Conservation (phyloP, 2,113 vertebrate genomes). For the Cnemophilus loriae region DNA sequence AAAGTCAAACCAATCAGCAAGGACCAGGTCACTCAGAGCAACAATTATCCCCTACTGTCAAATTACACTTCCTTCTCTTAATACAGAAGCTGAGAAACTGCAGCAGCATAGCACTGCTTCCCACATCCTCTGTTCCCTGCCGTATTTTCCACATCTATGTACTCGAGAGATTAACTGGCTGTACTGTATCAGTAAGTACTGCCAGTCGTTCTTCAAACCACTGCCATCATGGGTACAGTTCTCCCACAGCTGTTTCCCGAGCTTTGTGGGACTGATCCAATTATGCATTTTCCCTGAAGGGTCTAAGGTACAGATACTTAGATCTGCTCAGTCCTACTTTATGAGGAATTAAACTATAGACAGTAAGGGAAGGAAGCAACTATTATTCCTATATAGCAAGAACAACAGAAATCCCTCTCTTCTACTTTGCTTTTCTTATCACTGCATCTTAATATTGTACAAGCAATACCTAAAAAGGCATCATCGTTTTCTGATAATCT, state of each 20-base stretch:
- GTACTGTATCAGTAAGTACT: background rate
- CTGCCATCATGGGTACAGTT: background rate
- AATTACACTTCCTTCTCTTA: background rate
- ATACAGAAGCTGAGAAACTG: background rate
- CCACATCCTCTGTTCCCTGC: background rate
- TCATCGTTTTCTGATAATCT: background rate
- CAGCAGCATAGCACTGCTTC: background rate
- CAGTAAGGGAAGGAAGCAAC: background rate
- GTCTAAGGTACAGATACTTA: background rate
- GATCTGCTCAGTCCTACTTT: background rate
- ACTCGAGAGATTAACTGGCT: background rate
- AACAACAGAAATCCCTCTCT: background rate
- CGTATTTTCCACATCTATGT: background rate
- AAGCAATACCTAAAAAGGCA: background rate
- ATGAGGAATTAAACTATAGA: background rate
- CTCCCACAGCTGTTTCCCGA: background rate
- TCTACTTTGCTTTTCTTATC: background rate
- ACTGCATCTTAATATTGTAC: background rate
- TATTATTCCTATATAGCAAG: background rate
- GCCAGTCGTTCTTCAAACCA: background rate
- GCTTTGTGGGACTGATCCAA: background rate
- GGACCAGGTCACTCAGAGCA: background rate
- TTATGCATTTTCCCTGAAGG: background rate
- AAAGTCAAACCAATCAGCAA: background rate
- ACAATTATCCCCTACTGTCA: background rate